Percentiles rank a stretch among this genome's conserved stretches.
Evolutionary conservation across 1,140 invertebrate genomes (phyloP).

Genomic region (Araneus ventricosus): DNA sequence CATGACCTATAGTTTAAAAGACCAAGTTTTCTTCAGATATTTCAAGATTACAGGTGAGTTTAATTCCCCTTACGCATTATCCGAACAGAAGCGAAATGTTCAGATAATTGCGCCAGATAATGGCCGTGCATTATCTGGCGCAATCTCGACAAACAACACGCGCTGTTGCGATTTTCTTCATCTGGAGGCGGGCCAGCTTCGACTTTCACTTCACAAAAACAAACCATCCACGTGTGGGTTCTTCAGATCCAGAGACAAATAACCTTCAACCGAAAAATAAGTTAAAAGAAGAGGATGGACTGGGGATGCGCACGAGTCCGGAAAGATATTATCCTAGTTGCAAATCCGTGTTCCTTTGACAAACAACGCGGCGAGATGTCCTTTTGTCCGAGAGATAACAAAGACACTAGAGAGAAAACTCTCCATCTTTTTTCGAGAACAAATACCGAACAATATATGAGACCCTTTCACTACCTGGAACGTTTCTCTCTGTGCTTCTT

Average conservation of each 20-base stretch:
- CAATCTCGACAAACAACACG: not conserved
- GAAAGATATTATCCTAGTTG: slow-evolving; percentile 33
- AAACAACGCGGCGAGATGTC: slow-evolving; percentile 32
- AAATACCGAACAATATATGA: not conserved
- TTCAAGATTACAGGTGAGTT: no score
- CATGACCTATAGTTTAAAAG: no score
- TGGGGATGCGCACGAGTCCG: not conserved
- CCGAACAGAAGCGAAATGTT: not conserved
- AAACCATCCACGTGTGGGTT: not conserved
- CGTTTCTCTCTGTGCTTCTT: not conserved
- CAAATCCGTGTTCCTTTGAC: slow-evolving; percentile 53
- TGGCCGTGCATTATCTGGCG: not conserved
- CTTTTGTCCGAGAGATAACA: slow-evolving; percentile 46
- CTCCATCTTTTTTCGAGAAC: not conserved
- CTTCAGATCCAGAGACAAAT: not conserved
- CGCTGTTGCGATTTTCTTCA: not conserved
- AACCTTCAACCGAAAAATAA: slow-evolving; percentile 23
- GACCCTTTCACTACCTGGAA: slow-evolving; percentile 19
- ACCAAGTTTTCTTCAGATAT: no score
- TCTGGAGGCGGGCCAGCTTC: not conserved
- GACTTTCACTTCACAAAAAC: slow-evolving; percentile 16
- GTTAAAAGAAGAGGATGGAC: not conserved
- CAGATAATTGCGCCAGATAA: no score
- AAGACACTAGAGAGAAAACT: slow-evolving; percentile 6
- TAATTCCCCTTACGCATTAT: not conserved